Evolutionary conservation across 30 jellyfish, hydroid and myxozoan species (phyloP).

Genomic region (Rhopilema esculentum): DNA sequence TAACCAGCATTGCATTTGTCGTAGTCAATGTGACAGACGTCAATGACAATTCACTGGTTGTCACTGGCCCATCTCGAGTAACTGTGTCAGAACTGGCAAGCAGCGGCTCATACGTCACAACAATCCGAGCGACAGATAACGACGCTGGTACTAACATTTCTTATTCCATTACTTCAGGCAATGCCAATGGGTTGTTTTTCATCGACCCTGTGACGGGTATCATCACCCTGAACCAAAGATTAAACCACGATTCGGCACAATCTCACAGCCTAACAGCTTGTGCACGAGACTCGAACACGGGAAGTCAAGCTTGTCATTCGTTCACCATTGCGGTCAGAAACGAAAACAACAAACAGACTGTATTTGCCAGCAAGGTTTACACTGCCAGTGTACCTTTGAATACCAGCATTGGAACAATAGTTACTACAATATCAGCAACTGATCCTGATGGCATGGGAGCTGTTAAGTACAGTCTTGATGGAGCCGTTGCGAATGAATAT

Average conservation of each 20-base stretch:
- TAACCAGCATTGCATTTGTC: conserved; percentile 53
- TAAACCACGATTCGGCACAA: conserved; percentile 35
- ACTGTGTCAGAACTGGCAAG: conserved; percentile 82
- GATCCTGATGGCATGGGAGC: conserved; percentile 88
- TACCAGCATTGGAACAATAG: conserved; percentile 58
- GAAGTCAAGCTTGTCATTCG: conserved; percentile 35
- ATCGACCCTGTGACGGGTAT: conserved; percentile 85
- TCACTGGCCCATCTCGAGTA: conserved; percentile 45
- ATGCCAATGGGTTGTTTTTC: conserved; percentile 57
- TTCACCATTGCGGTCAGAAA: conserved; percentile 49
- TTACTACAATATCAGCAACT: conserved; percentile 68
- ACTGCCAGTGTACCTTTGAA: conserved; percentile 7
- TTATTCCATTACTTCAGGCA: conserved; percentile 61
- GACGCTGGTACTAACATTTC: conserved; percentile 56
- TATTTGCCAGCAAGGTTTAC: conserved; percentile 44
- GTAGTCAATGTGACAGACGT: conserved; percentile 75
- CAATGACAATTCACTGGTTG: conserved; percentile 58
- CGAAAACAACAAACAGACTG: conserved; percentile 81
- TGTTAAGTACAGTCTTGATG: conserved; percentile 59
- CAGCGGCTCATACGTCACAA: conserved; percentile 63
- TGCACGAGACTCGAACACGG: conserved; percentile 55
- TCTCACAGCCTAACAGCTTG: conserved; percentile 60
- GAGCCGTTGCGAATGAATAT: conserved; percentile 55
- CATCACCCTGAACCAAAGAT: conserved; percentile 48
- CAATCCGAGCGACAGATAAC: conserved; percentile 62